Evolutionary conservation across 2,113 vertebrate genomes (phyloP).

Genomic region (Aldabrachelys gigantea): DNA sequence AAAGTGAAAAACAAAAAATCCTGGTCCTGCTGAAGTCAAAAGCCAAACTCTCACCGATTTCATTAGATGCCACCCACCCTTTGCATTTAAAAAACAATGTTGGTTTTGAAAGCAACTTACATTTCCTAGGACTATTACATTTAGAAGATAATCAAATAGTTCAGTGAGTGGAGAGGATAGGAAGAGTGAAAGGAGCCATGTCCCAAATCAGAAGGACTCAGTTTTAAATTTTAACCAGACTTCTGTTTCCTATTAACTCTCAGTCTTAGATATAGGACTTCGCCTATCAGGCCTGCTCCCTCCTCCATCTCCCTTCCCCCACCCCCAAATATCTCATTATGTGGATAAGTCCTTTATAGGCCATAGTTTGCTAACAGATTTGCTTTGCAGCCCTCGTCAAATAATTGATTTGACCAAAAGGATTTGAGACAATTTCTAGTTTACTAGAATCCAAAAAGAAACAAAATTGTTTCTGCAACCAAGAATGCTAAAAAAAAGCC

Average conservation of each 20-base stretch:
- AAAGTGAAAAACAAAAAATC: constrained; percentile 1
- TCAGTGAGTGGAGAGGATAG: neutral
- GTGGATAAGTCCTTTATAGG: neutral
- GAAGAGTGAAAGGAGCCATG: neutral
- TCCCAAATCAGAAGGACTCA: neutral
- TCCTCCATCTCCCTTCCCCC: neutral
- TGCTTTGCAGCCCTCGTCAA: rapidly evolving
- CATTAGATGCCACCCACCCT: neutral
- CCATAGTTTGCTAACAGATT: neutral
- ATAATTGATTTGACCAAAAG: rapidly evolving
- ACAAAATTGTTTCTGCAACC: neutral
- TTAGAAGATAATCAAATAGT: neutral
- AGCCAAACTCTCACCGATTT: neutral
- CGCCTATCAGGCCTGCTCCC: rapidly evolving
- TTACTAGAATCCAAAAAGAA: neutral
- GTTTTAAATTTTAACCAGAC: neutral
- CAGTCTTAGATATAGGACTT: rapidly evolving
- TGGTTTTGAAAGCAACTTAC: neutral
- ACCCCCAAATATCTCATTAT: neutral
- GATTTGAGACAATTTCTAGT: neutral
- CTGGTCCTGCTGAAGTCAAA: neutral
- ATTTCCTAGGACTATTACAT: neutral
- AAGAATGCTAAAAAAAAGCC: constrained; percentile 24
- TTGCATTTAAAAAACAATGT: neutral
- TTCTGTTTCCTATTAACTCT: neutral